A percentile compares a stretch with the other conserved stretches of the same genome.
Conservation (phyloP, 2,797 vertebrate species). For the Chloroceryle inda region DNA sequence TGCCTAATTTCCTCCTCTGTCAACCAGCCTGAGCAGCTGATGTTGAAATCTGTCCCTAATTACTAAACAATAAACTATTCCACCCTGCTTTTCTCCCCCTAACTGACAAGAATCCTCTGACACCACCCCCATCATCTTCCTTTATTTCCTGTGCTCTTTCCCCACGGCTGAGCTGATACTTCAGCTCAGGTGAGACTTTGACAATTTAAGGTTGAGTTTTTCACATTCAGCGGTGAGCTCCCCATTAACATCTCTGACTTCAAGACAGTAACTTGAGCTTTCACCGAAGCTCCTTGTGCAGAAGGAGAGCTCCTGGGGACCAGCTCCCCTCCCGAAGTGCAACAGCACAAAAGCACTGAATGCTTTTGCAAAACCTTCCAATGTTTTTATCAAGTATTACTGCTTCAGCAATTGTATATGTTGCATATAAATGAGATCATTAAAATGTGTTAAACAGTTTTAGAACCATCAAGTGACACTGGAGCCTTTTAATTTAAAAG, state of each 20-base stretch:
- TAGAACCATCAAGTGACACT: not conserved
- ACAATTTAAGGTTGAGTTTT: not conserved
- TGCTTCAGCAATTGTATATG: not conserved
- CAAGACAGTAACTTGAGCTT: not conserved
- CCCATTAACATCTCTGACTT: not conserved
- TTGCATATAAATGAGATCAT: not conserved
- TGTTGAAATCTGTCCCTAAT: not conserved
- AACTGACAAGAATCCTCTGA: not conserved
- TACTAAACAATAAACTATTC: not conserved
- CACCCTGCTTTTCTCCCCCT: not conserved
- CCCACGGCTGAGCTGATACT: not conserved
- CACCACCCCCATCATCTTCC: not conserved
- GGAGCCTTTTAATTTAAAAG: not conserved
- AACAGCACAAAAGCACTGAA: not conserved
- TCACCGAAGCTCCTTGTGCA: not conserved
- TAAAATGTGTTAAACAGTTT: not conserved
- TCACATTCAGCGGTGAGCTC: not conserved
- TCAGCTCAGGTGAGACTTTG: not conserved
- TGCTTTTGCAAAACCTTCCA: not conserved
- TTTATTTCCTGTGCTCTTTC: not conserved
- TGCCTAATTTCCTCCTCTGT: not conserved
- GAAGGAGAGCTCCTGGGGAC: not conserved
- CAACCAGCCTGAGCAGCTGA: not conserved
- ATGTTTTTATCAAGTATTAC: not conserved
- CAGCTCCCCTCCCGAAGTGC: not conserved